These are phyloP conservation scores for Gonioctena quinquepunctata DNA, from an alignment of 1,140 invertebrate species.

Conservation along the genomic window DNA sequence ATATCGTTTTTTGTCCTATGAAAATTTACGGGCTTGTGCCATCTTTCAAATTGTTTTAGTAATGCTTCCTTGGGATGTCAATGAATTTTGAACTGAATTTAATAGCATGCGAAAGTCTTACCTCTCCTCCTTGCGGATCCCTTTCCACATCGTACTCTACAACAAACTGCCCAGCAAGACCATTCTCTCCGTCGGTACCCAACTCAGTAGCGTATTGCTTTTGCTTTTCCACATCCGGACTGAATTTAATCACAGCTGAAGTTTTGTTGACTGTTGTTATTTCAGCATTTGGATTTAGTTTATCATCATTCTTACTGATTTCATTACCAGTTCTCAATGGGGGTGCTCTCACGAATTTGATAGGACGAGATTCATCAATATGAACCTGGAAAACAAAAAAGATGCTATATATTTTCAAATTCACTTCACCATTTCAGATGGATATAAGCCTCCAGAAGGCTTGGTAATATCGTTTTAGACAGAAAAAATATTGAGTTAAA, in stretches of 20 bases:
- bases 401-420: no score
- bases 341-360: constrained; percentile 61
- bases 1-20: no score
- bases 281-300: constrained; percentile 38
- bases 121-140: constrained; percentile 58
- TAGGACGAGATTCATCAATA: constrained; percentile 61
- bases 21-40: no score
- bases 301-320: constrained; percentile 28
- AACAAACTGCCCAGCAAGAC: constrained; percentile 65
- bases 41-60: no score
- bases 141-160: constrained; percentile 68
- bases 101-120: constrained; percentile 55
- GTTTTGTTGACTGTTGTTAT: constrained; percentile 31
- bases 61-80: no score
- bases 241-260: constrained; percentile 49
- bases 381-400: constrained; percentile 52
- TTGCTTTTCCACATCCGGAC: constrained; percentile 59
- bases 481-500: no score
- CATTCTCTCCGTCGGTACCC: constrained; percentile 52
- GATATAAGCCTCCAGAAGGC: no score
- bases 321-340: constrained; percentile 59
- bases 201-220: constrained; percentile 45
- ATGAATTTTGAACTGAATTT: no score
- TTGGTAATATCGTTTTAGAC: no score
- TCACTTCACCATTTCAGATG: no score